phyloP scores from a whole-genome alignment of 2,888 invertebrate species.

The Drosophila atripex region DNA sequence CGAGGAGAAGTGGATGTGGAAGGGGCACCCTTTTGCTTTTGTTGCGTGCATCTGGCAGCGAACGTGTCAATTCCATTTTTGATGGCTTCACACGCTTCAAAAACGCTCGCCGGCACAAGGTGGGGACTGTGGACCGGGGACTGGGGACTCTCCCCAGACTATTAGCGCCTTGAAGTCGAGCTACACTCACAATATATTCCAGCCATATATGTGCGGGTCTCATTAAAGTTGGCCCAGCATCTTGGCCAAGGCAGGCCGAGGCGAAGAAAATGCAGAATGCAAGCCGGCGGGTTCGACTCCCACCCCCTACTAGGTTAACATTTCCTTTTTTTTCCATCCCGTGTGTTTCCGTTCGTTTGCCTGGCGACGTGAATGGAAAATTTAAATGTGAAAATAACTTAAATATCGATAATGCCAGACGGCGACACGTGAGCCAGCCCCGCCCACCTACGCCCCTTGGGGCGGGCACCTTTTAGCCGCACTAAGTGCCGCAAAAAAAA shows the following conservation, averaged over 20 bases:
- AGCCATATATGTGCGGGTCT: background rate
- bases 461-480: slow-evolving; percentile 12
- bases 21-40: background rate
- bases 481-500: slow-evolving; percentile 18
- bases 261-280: background rate
- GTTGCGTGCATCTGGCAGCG: slow-evolving; percentile 38
- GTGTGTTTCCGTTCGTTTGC: background rate
- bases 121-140: too few relatives aligned
- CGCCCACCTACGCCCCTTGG: background rate
- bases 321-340: too few relatives aligned
- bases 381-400: slow-evolving; percentile 3
- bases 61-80: slow-evolving; percentile 52
- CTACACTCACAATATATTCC: too few relatives aligned
- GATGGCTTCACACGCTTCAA: slow-evolving; percentile 47
- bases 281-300: background rate
- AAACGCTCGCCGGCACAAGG: slow-evolving; percentile 14
- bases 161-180: too few relatives aligned
- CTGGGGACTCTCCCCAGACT: background rate
- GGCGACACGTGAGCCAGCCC: background rate
- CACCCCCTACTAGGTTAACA: background rate
- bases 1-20: background rate
- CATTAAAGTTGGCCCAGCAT: background rate
- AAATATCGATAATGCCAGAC: slow-evolving; percentile 16
- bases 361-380: slow-evolving; percentile 6
- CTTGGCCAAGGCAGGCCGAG: background rate